phyloP scores from a whole-genome alignment of 1,140 invertebrate genomes.

The Aphelinus certus region DNA sequence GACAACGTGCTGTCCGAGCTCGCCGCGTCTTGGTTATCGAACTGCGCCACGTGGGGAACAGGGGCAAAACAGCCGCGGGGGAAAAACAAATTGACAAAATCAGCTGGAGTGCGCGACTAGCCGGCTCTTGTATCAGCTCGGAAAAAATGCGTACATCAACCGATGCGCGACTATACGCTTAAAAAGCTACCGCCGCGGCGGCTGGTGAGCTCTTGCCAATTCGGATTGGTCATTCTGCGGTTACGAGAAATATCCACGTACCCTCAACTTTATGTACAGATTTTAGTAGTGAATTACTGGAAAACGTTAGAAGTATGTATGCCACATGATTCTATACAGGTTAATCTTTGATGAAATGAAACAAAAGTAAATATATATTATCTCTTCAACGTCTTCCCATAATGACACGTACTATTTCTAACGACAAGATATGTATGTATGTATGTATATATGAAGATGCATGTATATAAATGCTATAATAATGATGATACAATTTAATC shows the following conservation, averaged over 20 bases:
- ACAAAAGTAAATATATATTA: too few species aligned
- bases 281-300: conserved; percentile 20
- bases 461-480: neutral
- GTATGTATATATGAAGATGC: neutral
- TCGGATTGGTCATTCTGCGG: too few species aligned
- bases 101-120: too few species aligned
- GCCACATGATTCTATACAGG: neutral
- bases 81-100: too few species aligned
- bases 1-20: conserved; percentile 59
- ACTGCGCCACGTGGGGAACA: neutral
- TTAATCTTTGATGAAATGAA: neutral
- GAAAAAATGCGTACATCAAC: too few species aligned
- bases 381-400: conserved; percentile 12
- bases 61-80: too few species aligned
- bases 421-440: neutral
- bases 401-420: neutral
- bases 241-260: neutral
- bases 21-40: conserved; percentile 33
- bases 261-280: neutral
- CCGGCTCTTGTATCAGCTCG: too few species aligned
- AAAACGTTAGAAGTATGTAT: conserved; percentile 21
- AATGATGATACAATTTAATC: neutral
- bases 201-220: too few species aligned
- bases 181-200: too few species aligned
- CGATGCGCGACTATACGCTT: too few species aligned